These are phyloP conservation scores for Gymnobelideus leadbeateri DNA, from an alignment of 2,113 vertebrate species.

Conservation along the genomic window DNA sequence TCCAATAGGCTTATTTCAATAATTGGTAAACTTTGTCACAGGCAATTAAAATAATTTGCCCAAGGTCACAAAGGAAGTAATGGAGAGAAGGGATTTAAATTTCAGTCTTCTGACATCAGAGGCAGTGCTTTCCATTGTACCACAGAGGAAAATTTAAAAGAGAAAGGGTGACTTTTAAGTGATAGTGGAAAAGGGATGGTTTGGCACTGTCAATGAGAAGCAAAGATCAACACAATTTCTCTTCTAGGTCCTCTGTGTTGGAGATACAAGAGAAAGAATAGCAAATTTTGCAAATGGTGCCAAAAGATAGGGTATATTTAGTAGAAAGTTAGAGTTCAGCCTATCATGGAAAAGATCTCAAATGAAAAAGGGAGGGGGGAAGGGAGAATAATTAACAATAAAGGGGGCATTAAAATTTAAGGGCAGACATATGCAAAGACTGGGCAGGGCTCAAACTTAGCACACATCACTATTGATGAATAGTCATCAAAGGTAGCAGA, in stretches of 20 bases:
- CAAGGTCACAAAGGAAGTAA: neutral
- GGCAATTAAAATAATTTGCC: neutral
- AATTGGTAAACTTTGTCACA: neutral
- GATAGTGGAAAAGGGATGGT: neutral
- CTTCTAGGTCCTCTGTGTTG: neutral
- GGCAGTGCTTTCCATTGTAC: neutral
- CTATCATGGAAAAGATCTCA: neutral
- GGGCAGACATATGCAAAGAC: neutral
- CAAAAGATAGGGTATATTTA: neutral
- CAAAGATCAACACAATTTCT: neutral
- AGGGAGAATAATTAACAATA: neutral
- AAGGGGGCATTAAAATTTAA: neutral
- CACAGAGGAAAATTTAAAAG: neutral
- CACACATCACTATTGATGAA: neutral
- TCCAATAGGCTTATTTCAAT: neutral
- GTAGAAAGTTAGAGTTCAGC: neutral
- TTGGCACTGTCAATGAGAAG: neutral
- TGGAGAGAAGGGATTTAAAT: neutral
- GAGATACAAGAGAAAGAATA: neutral
- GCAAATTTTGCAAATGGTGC: neutral
- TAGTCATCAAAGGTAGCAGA: neutral
- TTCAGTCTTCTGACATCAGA: neutral
- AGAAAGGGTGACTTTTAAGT: neutral
- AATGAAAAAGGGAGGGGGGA: neutral
- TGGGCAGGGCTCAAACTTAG: neutral